These are phyloP conservation scores for Discoglossus pictus DNA, from an alignment of 2,797 vertebrate species.

Conservation along the genomic window DNA sequence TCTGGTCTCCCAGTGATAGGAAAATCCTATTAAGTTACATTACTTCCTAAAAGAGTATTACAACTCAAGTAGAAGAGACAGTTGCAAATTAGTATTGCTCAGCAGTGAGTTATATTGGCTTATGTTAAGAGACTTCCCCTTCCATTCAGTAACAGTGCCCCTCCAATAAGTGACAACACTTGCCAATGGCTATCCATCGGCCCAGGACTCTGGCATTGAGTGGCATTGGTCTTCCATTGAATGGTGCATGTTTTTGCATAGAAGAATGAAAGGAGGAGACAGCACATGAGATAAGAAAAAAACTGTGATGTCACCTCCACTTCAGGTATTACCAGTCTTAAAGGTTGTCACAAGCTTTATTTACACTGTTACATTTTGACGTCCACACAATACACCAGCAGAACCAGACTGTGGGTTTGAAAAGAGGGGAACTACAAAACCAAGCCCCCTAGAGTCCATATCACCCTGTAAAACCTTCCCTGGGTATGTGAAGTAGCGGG, in stretches of 20 bases:
- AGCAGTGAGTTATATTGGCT: too few species aligned
- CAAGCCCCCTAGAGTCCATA: conserved; percentile 31
- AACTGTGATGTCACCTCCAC: conserved; percentile 29
- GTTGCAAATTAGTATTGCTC: too few species aligned
- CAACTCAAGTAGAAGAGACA: too few species aligned
- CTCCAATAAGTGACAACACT: too few species aligned
- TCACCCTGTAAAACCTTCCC: conserved; percentile 45
- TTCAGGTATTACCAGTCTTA: conserved; percentile 43
- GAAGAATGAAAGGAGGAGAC: conserved; percentile 2
- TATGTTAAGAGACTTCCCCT: too few species aligned
- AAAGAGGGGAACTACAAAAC: conserved; percentile 20
- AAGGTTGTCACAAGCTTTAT: conserved; percentile 51
- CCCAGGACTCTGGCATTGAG: neutral
- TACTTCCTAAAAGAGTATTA: too few species aligned
- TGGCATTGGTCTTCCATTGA: neutral
- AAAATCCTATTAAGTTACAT: too few species aligned
- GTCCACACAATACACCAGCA: conserved; percentile 45
- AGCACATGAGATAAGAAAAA: conserved; percentile 2
- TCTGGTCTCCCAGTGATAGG: too few species aligned
- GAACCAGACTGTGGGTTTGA: conserved; percentile 32
- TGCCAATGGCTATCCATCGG: neutral
- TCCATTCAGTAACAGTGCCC: too few species aligned
- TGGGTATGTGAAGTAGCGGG: conserved; percentile 23
- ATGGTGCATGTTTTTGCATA: neutral
- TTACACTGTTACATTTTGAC: conserved; percentile 47